Conservation (phyloP, 2,113 vertebrate species). For the Ptychochromis oligacanthus region DNA sequence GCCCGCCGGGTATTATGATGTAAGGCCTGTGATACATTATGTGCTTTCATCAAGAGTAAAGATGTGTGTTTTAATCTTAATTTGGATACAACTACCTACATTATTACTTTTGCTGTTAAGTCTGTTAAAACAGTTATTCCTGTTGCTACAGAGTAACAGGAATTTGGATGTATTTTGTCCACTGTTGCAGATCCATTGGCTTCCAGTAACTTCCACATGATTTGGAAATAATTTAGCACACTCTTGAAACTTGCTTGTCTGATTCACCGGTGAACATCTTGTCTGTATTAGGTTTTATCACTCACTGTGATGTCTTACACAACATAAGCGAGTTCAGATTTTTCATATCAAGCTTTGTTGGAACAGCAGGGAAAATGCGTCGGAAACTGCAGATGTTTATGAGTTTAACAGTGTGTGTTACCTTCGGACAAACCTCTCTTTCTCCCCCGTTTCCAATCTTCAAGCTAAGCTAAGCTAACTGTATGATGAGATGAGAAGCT, state of each 20-base stretch:
- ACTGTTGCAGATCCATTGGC: neutral
- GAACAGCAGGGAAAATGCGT: neutral
- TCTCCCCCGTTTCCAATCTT: neutral
- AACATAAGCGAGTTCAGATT: neutral
- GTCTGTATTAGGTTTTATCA: neutral
- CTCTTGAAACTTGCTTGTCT: neutral
- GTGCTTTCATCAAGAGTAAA: conserved; percentile 7
- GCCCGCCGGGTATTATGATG: conserved; percentile 16
- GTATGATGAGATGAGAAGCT: neutral
- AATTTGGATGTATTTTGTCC: neutral
- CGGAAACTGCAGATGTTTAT: neutral
- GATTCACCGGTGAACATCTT: neutral
- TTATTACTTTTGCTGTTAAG: neutral
- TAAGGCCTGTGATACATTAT: neutral
- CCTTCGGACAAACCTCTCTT: neutral
- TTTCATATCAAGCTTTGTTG: neutral
- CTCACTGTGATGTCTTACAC: neutral
- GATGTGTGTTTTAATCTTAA: conserved; percentile 11
- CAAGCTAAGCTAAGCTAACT: neutral
- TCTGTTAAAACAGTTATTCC: neutral
- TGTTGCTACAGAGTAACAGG: neutral
- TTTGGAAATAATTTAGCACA: neutral
- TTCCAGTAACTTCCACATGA: neutral
- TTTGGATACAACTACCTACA: conserved; percentile 9
- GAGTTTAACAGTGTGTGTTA: neutral